Conservation (phyloP, 2,113 vertebrate genomes). For the Charadrius vociferus region DNA sequence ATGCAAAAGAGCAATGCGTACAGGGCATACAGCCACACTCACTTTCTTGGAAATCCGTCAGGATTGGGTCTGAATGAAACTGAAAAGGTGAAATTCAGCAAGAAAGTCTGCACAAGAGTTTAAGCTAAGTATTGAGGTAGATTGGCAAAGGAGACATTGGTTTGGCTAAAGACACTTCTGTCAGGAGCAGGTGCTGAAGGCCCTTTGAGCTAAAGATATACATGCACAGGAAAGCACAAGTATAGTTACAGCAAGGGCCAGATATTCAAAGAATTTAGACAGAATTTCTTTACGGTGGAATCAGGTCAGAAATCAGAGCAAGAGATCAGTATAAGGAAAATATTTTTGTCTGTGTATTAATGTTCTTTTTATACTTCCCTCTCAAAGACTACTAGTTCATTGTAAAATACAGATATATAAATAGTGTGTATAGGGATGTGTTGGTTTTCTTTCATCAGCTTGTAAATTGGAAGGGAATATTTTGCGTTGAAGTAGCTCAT, state of each 20-base stretch:
- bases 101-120: neutral
- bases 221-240: neutral
- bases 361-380: neutral
- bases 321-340: neutral
- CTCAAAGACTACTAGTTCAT: neutral
- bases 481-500: neutral
- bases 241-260: neutral
- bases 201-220: neutral
- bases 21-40: neutral
- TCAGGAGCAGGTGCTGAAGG: neutral
- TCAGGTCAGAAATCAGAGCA: neutral
- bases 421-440: neutral
- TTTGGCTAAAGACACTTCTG: neutral
- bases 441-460: neutral
- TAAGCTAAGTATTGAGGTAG: neutral
- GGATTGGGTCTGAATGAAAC: neutral
- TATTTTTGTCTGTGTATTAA: neutral
- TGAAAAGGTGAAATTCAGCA: neutral
- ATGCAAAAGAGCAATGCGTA: neutral
- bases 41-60: neutral
- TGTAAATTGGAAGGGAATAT: neutral
- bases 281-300: neutral
- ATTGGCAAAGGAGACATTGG: neutral
- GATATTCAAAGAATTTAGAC: neutral
- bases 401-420: neutral